These are phyloP conservation scores for Apocheima hispidaria DNA, from an alignment of 2,888 invertebrate species.

Conservation along the genomic window DNA sequence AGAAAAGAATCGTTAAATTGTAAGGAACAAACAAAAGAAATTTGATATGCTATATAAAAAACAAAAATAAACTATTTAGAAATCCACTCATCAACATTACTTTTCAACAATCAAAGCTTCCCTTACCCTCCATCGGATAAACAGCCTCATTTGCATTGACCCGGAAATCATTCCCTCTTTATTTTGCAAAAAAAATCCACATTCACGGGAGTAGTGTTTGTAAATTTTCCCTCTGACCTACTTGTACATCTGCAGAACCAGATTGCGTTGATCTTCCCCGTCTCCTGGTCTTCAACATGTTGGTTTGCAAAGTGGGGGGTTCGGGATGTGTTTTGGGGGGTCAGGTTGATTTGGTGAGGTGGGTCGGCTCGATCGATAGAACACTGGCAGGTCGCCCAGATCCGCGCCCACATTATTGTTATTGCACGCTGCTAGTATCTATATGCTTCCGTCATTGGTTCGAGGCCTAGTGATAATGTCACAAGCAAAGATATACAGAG, in stretches of 20 bases:
- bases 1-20: no score
- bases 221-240: constrained; percentile 86
- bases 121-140: constrained; percentile 64
- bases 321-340: constrained; percentile 68
- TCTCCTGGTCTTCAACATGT: constrained; percentile 55
- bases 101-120: constrained; percentile 53
- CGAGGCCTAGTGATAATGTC: constrained; percentile 73
- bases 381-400: constrained; percentile 84
- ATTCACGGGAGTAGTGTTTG: constrained; percentile 79
- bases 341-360: constrained; percentile 69
- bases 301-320: constrained; percentile 60
- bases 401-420: constrained; percentile 83
- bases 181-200: constrained; percentile 69
- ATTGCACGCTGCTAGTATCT: constrained; percentile 81
- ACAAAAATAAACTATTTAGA: constrained; percentile 12
- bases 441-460: constrained; percentile 78
- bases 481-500: constrained; percentile 71
- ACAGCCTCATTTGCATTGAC: constrained; percentile 78
- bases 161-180: constrained; percentile 76
- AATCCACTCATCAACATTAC: constrained; percentile 43
- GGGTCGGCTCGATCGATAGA: constrained; percentile 77
- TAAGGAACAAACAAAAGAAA: no score
- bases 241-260: constrained; percentile 78
- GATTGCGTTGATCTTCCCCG: constrained; percentile 62
- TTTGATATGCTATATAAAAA: no score